Conservation (phyloP, 2,113 vertebrate species). For the Oreochromis niloticus region DNA sequence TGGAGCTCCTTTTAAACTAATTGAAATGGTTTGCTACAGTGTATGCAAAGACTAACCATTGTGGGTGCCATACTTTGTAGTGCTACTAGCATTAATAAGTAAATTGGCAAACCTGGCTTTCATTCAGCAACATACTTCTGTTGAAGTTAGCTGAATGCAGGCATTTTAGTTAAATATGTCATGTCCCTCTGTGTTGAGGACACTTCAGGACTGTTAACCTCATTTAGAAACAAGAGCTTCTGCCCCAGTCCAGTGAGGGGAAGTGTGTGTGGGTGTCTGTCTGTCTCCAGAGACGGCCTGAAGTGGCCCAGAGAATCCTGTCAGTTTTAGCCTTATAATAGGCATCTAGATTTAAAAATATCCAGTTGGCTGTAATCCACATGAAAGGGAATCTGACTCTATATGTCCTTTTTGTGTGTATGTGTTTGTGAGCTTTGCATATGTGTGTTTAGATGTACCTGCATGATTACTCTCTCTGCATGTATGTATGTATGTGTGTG, state of each 20-base stretch:
- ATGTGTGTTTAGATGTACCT: background rate
- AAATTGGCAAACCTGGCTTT: background rate
- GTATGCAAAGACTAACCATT: background rate
- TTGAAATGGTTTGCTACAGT: background rate
- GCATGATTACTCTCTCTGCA: background rate
- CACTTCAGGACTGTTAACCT: background rate
- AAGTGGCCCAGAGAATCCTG: background rate
- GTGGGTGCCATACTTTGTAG: background rate
- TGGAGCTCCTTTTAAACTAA: background rate
- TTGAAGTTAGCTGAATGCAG: background rate
- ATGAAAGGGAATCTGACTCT: background rate
- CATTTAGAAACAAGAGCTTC: background rate
- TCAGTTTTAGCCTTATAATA: background rate
- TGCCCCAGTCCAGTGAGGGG: background rate
- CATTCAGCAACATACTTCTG: background rate
- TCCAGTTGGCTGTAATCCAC: background rate
- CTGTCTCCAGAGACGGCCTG: background rate
- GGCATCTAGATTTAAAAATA: background rate
- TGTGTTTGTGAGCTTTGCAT: background rate
- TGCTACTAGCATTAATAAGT: background rate
- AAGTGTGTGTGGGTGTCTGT: background rate
- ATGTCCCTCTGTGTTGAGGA: background rate
- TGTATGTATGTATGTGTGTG: background rate
- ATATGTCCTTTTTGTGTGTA: background rate
- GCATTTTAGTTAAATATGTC: background rate